Conservation (phyloP, 2,113 vertebrate species). For the Chiloscyllium plagiosum region DNA sequence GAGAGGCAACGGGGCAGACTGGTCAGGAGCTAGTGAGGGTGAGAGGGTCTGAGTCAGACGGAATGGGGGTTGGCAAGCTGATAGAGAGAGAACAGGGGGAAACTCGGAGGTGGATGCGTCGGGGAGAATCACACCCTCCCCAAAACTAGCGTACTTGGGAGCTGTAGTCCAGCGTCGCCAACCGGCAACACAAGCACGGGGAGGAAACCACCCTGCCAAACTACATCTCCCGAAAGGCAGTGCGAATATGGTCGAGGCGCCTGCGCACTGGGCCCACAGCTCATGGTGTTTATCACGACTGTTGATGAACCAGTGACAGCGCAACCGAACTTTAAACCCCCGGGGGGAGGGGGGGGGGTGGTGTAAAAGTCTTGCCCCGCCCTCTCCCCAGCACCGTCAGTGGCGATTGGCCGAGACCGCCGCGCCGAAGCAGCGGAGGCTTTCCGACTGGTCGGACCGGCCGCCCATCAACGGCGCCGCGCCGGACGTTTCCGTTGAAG, state of each 20-base stretch:
- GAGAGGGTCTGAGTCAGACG: no score
- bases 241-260: background rate
- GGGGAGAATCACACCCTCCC: background rate
- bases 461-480: background rate
- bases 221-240: background rate
- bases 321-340: background rate
- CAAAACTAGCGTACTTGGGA: background rate
- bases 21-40: no score
- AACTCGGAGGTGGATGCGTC: no score
- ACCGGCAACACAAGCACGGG: no score
- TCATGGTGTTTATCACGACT: background rate
- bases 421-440: background rate
- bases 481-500: background rate
- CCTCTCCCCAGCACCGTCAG: background rate
- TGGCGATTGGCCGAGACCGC: background rate
- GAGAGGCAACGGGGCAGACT: no score
- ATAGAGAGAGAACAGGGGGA: no score
- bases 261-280: background rate
- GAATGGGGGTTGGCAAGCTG: no score
- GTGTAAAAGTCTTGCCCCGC: background rate
- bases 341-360: no score
- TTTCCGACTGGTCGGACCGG: background rate
- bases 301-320: background rate
- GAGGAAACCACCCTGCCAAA: background rate
- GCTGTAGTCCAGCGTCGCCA: background rate